Evolutionary conservation across 2,797 vertebrate genomes (phyloP).

Genomic region (Pseudochirops cupreus): DNA sequence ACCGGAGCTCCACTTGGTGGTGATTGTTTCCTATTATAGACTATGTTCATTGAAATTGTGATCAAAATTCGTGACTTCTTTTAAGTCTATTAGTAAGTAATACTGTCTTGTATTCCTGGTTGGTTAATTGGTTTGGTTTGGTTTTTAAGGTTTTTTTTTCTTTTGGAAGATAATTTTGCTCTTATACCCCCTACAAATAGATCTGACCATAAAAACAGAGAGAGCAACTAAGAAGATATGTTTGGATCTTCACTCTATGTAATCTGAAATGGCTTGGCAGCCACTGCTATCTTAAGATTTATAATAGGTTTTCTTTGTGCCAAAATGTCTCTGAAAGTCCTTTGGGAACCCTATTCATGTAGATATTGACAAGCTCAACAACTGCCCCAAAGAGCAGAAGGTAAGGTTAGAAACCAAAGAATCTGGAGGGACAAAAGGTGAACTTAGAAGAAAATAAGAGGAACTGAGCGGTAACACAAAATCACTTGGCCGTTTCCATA

Average conservation of each 20-base stretch:
- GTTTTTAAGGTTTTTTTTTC: neutral
- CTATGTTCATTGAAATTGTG: neutral
- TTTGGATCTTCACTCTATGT: neutral
- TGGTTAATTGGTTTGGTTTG: neutral
- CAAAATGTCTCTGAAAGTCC: neutral
- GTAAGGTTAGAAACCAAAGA: constrained; percentile 40
- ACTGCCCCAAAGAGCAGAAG: neutral
- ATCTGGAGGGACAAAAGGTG: constrained; percentile 20
- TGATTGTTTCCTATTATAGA: neutral
- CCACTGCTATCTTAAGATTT: neutral
- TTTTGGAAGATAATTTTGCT: neutral
- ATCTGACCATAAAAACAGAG: neutral
- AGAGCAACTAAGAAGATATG: neutral
- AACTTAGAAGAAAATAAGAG: neutral
- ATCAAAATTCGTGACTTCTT: constrained; percentile 12
- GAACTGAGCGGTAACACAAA: neutral
- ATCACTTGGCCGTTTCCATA: neutral
- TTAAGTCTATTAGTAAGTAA: neutral
- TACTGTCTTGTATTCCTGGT: neutral
- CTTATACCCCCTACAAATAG: neutral
- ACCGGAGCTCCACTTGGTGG: neutral
- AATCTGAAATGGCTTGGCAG: neutral
- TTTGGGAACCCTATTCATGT: neutral
- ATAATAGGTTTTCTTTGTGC: neutral
- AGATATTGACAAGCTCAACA: neutral